Base-by-base conservation (phyloP, 2,888 invertebrate species). In the Chymomyza fuscimana region DNA sequence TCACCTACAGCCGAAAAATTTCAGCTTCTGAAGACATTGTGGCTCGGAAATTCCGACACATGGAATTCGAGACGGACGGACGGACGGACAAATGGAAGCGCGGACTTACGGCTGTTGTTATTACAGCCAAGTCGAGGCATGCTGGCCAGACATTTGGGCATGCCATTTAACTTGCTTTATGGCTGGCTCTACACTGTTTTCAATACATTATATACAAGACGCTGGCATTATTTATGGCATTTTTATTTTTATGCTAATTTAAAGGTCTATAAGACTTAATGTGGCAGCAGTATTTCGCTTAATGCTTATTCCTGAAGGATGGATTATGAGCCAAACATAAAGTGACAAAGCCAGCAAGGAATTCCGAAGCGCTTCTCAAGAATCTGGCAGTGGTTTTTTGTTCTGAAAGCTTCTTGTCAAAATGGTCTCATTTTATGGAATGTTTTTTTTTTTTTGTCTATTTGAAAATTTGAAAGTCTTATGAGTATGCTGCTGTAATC, bases 11-110 rank as follows among this genome's bases (percentile, higher is more conserved):
- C 40, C 10, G 12, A 12, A 12, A 46, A 46, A 3, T 12, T 46
- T 46, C 6, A 12, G 12, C 40, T 46, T 12, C 40, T 15, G 12
- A 65, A 60, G 75, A 65, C 63, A 9, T 32, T 32, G 29, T 15
- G 22, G 61, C 29, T 36, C 9, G 12, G 40, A 46, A 10, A 32
- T 10, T 12, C 40, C 12, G 12, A 46, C 40, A 7, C 40, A 46
- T 3, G 40, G 12, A 32, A 32, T 32, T 46, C 12, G 65, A 58
- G 70, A 65, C 63, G 75, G 19, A 29, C n/a, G n/a, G 52, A 60
- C 15, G 50, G 52, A 52, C 2, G 7, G 36, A 36, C 12, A 32
- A 19, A 1, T 19, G 19, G 32, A 6, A 1, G 32, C 4, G 6
- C 40, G 12, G 40, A 12, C 40, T 10, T 4, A 46, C 40, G 40